Evolutionary conservation across 35 echinoderm and acorn worm genomes (phyloP).

Genomic region (Heliocidaris tuberculata): DNA sequence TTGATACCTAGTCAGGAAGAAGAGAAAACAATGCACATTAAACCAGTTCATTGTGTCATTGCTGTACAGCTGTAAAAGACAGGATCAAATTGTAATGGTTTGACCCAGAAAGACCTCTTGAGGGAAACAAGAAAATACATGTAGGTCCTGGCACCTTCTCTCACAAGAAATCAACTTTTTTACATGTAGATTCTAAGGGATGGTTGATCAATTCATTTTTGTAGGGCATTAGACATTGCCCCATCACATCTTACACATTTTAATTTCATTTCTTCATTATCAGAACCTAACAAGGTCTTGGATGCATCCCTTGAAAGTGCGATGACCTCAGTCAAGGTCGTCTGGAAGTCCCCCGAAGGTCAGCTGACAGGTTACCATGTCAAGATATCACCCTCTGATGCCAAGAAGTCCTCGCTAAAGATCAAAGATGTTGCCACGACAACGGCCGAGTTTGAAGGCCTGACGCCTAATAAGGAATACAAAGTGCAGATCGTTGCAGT

Average conservation of each 20-base stretch:
- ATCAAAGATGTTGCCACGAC: slow-evolving; percentile 76
- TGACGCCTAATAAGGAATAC: slow-evolving; percentile 84
- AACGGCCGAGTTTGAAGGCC: slow-evolving; percentile 72
- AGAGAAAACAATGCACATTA: too few species aligned
- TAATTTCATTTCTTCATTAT: not conserved
- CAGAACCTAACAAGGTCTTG: slow-evolving; percentile 65
- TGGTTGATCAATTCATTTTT: too few species aligned
- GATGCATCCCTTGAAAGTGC: slow-evolving; percentile 60
- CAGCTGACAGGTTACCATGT: slow-evolving; percentile 60
- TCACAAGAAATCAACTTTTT: too few species aligned
- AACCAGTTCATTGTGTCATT: too few species aligned
- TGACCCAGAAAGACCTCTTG: too few species aligned
- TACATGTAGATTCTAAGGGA: too few species aligned
- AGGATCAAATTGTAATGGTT: too few species aligned
- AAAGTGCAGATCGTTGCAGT: slow-evolving; percentile 62
- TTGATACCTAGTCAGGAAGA: too few species aligned
- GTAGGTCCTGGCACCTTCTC: too few species aligned
- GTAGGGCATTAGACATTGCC: too few species aligned
- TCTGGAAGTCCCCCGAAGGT: slow-evolving; percentile 73
- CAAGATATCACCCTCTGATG: slow-evolving; percentile 70
- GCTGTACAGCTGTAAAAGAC: too few species aligned
- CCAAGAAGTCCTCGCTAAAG: slow-evolving; percentile 71
- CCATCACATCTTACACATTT: not conserved
- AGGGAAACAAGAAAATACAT: too few species aligned
- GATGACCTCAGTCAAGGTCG: slow-evolving; percentile 50